Evolutionary conservation across 2,888 invertebrate genomes (phyloP).

Genomic region (Cataglyphis livida): DNA sequence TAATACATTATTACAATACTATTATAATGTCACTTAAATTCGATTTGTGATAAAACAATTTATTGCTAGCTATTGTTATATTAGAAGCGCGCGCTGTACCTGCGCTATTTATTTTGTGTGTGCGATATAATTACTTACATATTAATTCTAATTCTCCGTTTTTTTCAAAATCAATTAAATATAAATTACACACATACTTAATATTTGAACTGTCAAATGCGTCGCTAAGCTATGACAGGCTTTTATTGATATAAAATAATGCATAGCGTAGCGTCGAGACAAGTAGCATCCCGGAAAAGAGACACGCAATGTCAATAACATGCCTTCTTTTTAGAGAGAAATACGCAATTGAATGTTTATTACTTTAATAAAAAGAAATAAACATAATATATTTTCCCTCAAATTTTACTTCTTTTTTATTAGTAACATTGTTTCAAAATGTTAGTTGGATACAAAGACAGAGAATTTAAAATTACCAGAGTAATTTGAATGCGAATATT

Average conservation of each 20-base stretch:
- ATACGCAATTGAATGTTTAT: too few species aligned
- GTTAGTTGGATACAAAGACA: constrained; percentile 19
- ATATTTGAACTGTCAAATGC: too few species aligned
- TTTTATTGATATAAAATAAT: too few species aligned
- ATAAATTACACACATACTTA: too few species aligned
- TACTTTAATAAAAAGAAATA: neutral
- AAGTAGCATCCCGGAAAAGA: neutral
- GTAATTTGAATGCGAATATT: neutral
- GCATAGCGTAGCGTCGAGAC: too few species aligned
- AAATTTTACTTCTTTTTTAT: neutral
- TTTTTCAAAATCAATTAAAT: too few species aligned
- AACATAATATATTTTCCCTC: neutral
- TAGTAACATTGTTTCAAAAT: constrained; percentile 17
- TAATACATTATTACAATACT: neutral
- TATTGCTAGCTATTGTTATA: neutral
- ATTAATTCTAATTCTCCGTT: too few species aligned
- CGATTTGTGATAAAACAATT: neutral
- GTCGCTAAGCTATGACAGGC: too few species aligned
- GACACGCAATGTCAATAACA: neutral
- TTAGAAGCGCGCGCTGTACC: neutral
- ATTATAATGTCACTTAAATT: neutral
- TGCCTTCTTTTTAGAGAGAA: neutral
- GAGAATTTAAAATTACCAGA: constrained; percentile 25
- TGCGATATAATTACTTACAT: too few species aligned
- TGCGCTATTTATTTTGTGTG: neutral